Conservation (phyloP, 1,140 invertebrate genomes). For the Plodia interpunctella region DNA sequence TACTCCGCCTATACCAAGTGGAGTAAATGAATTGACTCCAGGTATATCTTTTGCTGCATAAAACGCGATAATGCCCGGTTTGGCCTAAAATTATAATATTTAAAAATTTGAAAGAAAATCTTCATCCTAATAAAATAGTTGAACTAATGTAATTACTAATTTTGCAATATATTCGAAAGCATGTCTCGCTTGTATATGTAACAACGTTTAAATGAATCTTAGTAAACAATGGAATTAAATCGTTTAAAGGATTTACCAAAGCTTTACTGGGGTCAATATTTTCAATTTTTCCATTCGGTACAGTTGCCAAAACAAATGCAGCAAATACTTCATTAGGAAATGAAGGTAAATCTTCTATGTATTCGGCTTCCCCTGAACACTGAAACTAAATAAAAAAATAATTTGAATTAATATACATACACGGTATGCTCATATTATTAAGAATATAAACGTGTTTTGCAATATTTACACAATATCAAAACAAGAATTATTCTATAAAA, state of each 20-base stretch:
- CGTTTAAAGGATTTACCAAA: too few relatives aligned
- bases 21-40: conserved; percentile 80
- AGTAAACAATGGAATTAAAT: too few relatives aligned
- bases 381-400: conserved; percentile 41
- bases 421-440: too few relatives aligned
- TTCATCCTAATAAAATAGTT: too few relatives aligned
- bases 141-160: too few relatives aligned
- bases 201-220: too few relatives aligned
- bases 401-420: background rate
- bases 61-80: conserved; percentile 84
- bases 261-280: conserved; percentile 78
- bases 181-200: too few relatives aligned
- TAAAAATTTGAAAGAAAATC: too few relatives aligned
- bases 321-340: conserved; percentile 79
- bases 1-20: conserved; percentile 25
- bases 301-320: conserved; percentile 76
- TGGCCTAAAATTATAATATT: conserved; percentile 67
- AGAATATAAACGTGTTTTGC: too few relatives aligned
- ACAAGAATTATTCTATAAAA: too few relatives aligned
- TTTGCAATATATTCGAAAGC: too few relatives aligned
- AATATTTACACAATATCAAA: too few relatives aligned
- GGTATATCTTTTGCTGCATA: conserved; percentile 85
- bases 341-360: conserved; percentile 79
- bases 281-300: conserved; percentile 47
- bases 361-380: conserved; percentile 81